Conservation (phyloP, 2,888 invertebrate genomes). For the Netelia melanura region DNA sequence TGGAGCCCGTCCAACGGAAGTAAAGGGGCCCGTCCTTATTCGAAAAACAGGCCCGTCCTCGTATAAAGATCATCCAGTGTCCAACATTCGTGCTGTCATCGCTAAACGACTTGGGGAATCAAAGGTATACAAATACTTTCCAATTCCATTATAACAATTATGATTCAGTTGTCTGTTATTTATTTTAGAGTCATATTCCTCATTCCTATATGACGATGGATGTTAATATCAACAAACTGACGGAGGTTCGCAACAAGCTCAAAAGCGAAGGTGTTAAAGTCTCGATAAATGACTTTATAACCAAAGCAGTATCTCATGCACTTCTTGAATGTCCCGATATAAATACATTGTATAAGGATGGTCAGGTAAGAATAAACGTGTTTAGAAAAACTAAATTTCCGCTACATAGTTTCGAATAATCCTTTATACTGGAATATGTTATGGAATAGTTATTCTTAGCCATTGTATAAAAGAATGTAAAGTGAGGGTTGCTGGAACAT, state of each 20-base stretch:
- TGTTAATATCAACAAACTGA: constrained; percentile 86
- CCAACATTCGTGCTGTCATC: constrained; percentile 88
- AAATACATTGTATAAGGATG: constrained; percentile 85
- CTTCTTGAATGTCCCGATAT: constrained; percentile 86
- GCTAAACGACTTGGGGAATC: constrained; percentile 89
- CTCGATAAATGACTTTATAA: constrained; percentile 89
- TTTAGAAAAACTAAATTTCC: not conserved
- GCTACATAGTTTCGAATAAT: not conserved
- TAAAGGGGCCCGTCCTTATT: constrained; percentile 57
- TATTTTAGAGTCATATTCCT: constrained; percentile 87
- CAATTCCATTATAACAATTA: not conserved
- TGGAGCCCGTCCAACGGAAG: constrained; percentile 18
- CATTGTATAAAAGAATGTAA: too few species aligned
- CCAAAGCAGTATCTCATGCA: constrained; percentile 88
- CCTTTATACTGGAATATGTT: not conserved
- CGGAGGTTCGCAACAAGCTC: constrained; percentile 86
- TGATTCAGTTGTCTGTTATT: constrained; percentile 46
- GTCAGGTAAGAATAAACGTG: constrained; percentile 79
- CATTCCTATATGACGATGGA: constrained; percentile 88
- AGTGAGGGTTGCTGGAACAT: too few species aligned
- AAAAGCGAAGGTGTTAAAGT: constrained; percentile 86
- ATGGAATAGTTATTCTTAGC: not conserved
- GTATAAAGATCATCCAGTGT: constrained; percentile 86
- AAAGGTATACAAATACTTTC: constrained; percentile 84
- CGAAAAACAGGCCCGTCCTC: constrained; percentile 78